Evolutionary conservation across 2,797 vertebrate genomes (phyloP).

Genomic region (Pangasius djambal): DNA sequence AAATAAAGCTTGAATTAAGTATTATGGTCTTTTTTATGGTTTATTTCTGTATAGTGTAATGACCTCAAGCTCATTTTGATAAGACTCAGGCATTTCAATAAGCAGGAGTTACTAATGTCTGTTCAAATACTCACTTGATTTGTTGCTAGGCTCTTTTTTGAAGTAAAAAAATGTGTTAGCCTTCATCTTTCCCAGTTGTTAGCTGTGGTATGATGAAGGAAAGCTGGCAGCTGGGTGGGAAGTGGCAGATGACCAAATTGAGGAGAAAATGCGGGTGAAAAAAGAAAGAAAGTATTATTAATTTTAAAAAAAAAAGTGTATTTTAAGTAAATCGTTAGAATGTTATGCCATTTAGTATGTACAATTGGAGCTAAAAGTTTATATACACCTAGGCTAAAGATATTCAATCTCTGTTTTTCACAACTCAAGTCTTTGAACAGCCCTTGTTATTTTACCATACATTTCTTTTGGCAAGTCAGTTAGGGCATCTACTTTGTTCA

Average conservation of each 20-base stretch:
- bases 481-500: no score
- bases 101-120: neutral
- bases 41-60: neutral
- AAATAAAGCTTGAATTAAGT: slow-evolving; percentile 26
- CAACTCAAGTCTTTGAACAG: no score
- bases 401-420: no score
- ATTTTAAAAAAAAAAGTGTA: no score
- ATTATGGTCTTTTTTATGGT: neutral
- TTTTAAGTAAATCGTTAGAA: neutral
- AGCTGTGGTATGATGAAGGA: neutral
- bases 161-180: neutral
- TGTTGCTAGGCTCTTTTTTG: neutral
- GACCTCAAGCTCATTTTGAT: neutral
- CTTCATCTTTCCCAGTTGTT: neutral
- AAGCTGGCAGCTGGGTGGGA: neutral
- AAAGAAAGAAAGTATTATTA: no score
- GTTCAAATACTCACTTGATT: neutral
- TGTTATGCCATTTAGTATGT: neutral
- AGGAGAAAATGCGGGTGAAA: neutral
- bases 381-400: no score
- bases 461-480: no score
- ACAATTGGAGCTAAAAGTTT: neutral
- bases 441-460: no score
- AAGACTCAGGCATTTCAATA: no score
- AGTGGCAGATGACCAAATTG: neutral